These are phyloP conservation scores for Enteromius afrohamiltoni DNA, from an alignment of 2,797 vertebrate genomes.

Conservation along the genomic window DNA sequence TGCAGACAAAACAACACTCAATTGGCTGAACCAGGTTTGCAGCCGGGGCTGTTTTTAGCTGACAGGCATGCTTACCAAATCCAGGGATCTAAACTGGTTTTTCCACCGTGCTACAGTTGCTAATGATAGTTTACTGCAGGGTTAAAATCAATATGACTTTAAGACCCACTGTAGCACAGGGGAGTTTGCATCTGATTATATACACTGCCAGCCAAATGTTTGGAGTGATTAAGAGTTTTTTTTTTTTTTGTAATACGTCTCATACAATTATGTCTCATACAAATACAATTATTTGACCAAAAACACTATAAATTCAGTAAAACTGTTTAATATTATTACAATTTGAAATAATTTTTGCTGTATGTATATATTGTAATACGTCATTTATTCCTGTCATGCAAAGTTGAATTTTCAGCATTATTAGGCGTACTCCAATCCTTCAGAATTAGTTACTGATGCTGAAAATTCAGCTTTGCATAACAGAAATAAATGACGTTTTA, in stretches of 20 bases:
- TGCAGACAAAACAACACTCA: slow-evolving; percentile 14
- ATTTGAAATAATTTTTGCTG: not conserved
- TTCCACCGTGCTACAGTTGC: not conserved
- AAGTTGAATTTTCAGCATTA: not conserved
- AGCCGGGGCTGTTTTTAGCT: not conserved
- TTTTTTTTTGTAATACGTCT: not conserved
- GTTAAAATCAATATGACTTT: slow-evolving; percentile 16
- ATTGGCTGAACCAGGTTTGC: slow-evolving; percentile 12
- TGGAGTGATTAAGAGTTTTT: not conserved
- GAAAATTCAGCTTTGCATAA: not conserved
- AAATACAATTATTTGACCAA: not conserved
- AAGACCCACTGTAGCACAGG: not conserved
- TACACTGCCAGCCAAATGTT: not conserved
- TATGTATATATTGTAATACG: not conserved
- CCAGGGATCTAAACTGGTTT: slow-evolving; percentile 3
- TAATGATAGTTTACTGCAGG: slow-evolving; percentile 8
- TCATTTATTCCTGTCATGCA: not conserved
- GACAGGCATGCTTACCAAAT: slow-evolving; percentile 4
- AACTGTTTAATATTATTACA: not conserved
- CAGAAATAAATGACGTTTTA: not conserved
- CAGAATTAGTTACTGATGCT: not conserved
- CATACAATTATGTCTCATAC: no score
- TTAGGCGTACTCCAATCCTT: not conserved
- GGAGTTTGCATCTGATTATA: not conserved
- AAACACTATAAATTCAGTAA: not conserved